Conservation (phyloP, 2,888 invertebrate genomes). For the Schizaphis graminum region DNA sequence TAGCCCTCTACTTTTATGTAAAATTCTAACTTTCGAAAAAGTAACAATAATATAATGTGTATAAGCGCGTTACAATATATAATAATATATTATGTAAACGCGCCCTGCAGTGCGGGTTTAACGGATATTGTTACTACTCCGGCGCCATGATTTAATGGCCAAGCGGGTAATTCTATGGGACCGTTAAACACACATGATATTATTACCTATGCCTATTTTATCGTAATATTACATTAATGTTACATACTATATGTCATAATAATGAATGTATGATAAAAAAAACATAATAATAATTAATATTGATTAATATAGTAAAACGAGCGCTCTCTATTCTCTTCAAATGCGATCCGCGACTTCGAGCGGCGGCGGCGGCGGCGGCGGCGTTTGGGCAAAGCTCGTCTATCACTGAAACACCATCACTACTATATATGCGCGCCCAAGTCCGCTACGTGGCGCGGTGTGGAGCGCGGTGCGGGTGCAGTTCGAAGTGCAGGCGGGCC, state of each 20-base stretch:
- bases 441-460: neutral
- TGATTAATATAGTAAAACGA: neutral
- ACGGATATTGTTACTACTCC: slow-evolving; percentile 50
- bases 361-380: neutral
- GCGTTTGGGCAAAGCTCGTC: neutral
- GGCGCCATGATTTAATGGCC: neutral
- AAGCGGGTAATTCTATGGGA: slow-evolving; percentile 47
- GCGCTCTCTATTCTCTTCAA: neutral
- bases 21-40: neutral
- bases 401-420: neutral
- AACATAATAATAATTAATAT: too few relatives aligned
- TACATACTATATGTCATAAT: too few relatives aligned
- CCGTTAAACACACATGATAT: neutral
- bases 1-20: neutral
- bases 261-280: too few relatives aligned
- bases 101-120: slow-evolving; percentile 6
- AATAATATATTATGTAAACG: neutral
- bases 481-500: neutral
- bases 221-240: too few relatives aligned
- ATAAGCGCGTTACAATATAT: neutral
- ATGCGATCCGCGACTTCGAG: neutral
- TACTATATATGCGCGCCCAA: neutral
- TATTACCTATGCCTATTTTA: neutral
- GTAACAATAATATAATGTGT: neutral
- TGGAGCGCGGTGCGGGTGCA: neutral